phyloP scores from a whole-genome alignment of 2,113 vertebrate genomes.

The Puma concolor region DNA sequence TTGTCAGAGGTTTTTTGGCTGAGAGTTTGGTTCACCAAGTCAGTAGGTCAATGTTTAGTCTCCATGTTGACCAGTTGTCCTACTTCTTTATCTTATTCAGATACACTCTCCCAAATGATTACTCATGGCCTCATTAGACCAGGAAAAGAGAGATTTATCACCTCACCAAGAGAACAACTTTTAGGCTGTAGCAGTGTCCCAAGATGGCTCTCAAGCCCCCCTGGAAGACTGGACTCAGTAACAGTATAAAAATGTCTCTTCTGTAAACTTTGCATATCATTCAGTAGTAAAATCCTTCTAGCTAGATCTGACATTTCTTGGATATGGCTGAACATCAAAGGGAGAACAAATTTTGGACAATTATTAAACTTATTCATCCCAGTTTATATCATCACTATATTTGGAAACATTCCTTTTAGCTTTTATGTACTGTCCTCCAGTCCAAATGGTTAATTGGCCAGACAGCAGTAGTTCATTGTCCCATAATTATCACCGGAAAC shows the following conservation, averaged over 20 bases:
- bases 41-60: constrained; percentile 19
- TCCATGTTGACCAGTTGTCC: neutral
- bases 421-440: neutral
- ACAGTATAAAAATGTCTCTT: neutral
- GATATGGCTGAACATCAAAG: neutral
- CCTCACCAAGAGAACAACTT: neutral
- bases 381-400: neutral
- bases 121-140: neutral
- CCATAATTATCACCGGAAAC: neutral
- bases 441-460: neutral
- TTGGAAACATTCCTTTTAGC: neutral
- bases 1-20: neutral
- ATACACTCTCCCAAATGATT: neutral
- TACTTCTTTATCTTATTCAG: neutral
- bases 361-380: neutral
- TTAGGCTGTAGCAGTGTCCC: neutral
- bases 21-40: neutral
- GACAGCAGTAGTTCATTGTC: neutral
- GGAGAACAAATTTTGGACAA: constrained; percentile 12
- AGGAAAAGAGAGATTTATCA: neutral
- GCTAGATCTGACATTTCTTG: neutral
- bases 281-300: neutral
- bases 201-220: neutral
- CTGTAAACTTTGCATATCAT: neutral
- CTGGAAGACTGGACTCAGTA: neutral